A percentile compares a stretch with the other conserved stretches of the same genome.
phyloP scores from a whole-genome alignment of 2,888 invertebrate species.

The Ornithoptera priamus region DNA sequence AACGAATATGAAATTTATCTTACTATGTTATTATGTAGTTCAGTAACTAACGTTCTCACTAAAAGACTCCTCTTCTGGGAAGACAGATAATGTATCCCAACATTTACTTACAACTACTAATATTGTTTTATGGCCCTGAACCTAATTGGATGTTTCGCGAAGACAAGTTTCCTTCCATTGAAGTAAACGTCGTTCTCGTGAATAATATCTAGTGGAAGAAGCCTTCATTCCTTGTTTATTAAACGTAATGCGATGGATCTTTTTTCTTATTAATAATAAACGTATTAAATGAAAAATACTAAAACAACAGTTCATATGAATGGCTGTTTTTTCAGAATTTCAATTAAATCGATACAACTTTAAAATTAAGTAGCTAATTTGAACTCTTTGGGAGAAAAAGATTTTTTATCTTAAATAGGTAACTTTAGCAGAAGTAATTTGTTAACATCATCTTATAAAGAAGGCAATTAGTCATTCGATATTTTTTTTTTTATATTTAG shows the following conservation, averaged over 20 bases:
- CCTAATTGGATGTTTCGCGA: slow-evolving; percentile 22
- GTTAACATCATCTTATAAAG: neutral
- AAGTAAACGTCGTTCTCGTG: slow-evolving; percentile 12
- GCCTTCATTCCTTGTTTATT: neutral
- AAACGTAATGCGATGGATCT: neutral
- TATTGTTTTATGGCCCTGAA: slow-evolving; percentile 28
- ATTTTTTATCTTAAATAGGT: too few relatives aligned
- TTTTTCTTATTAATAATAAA: neutral
- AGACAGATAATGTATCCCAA: slow-evolving; percentile 12
- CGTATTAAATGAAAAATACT: neutral
- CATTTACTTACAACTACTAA: slow-evolving; percentile 20
- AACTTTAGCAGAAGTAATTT: neutral
- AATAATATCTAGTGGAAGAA: slow-evolving; percentile 7
- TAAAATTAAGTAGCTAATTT: neutral
- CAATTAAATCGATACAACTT: neutral
- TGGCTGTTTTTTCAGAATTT: too few relatives aligned
- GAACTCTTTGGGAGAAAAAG: neutral
- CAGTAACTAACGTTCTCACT: neutral
- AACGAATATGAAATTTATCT: neutral
- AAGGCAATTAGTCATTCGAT: neutral
- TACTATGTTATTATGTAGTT: neutral
- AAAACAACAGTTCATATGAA: too few relatives aligned
- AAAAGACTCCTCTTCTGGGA: neutral
- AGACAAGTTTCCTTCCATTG: slow-evolving; percentile 13
- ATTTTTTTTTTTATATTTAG: too few relatives aligned